Evolutionary conservation across 2,797 vertebrate species (phyloP).

Genomic region (Otus scops): DNA sequence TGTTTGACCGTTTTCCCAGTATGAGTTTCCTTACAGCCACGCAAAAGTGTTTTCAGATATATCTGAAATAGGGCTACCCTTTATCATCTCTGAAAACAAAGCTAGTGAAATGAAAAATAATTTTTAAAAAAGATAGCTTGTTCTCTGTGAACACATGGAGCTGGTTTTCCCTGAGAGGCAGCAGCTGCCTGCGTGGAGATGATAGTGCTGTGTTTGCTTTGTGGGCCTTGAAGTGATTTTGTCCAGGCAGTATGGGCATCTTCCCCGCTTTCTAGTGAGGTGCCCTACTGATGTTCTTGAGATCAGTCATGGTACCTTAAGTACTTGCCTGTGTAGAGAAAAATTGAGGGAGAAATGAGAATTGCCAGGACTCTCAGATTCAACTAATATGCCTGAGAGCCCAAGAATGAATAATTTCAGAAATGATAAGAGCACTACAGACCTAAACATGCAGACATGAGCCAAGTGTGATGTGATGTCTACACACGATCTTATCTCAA

Average conservation of each 20-base stretch:
- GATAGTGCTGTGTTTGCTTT: background rate
- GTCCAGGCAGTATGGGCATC: background rate
- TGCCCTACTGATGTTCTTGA: background rate
- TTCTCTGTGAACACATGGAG: background rate
- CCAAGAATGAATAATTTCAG: background rate
- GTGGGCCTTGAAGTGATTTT: background rate
- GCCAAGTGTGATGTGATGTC: slow-evolving; percentile 27
- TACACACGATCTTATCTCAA: slow-evolving; percentile 25
- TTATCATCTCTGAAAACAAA: background rate
- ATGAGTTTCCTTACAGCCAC: background rate
- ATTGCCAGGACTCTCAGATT: background rate
- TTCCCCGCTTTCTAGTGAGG: background rate
- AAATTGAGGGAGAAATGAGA: background rate
- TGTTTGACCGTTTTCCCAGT: background rate
- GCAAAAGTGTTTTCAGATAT: background rate
- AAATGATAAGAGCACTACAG: background rate
- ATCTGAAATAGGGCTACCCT: background rate
- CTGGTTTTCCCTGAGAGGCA: background rate
- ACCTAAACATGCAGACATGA: background rate
- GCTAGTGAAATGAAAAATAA: background rate
- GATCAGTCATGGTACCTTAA: background rate
- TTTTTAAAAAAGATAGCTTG: background rate
- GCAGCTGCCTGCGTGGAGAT: background rate
- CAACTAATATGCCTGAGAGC: background rate
- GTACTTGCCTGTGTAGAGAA: background rate